Conservation (phyloP, 1,140 invertebrate genomes). For the Euwallacea fornicatus region DNA sequence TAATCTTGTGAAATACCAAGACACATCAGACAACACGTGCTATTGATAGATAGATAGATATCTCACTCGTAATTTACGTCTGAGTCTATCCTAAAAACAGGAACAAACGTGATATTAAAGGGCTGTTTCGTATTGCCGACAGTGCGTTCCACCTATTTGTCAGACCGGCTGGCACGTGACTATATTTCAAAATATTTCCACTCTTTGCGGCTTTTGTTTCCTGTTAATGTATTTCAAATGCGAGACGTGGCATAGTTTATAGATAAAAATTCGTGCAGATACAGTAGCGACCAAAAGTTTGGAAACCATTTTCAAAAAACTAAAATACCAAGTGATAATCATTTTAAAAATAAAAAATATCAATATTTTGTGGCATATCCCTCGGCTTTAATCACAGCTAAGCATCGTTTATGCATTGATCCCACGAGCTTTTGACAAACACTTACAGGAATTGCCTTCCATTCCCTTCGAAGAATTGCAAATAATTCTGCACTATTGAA, state of each 20-base stretch:
- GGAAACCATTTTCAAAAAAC: too few relatives aligned
- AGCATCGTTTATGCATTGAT: too few relatives aligned
- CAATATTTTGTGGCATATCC: too few relatives aligned
- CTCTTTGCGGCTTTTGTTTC: constrained; percentile 13
- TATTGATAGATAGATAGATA: constrained; percentile 15
- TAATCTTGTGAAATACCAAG: not conserved
- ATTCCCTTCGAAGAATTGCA: too few relatives aligned
- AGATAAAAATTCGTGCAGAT: not conserved
- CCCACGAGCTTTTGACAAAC: too few relatives aligned
- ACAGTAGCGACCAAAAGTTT: too few relatives aligned
- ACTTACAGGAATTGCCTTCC: too few relatives aligned
- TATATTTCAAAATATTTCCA: constrained; percentile 26
- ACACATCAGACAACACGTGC: not conserved
- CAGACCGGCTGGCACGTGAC: constrained; percentile 30
- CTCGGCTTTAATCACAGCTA: too few relatives aligned
- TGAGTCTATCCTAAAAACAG: constrained; percentile 1
- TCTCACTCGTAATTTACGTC: not conserved
- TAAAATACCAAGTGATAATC: too few relatives aligned
- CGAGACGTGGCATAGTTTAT: not conserved
- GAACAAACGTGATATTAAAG: constrained; percentile 28
- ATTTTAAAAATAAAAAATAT: too few relatives aligned
- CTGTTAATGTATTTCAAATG: not conserved
- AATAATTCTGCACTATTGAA: too few relatives aligned
- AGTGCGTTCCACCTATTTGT: constrained; percentile 28
- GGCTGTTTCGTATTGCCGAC: constrained; percentile 31